Evolutionary conservation across 2,797 vertebrate species (phyloP).

Genomic region (Amphiprion clarkii): DNA sequence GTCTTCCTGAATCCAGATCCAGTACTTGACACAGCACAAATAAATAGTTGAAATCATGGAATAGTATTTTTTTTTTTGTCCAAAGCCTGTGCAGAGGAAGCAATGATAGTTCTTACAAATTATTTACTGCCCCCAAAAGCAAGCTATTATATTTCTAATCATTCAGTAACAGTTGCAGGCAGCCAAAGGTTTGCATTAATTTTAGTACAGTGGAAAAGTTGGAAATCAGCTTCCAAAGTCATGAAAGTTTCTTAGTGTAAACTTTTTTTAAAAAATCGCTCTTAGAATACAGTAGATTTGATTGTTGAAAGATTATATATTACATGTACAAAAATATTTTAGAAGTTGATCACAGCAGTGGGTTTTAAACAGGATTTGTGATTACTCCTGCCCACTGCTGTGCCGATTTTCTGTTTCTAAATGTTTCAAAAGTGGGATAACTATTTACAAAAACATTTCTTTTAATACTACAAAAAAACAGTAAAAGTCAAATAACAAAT

Average conservation of each 20-base stretch:
- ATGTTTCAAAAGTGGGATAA: background rate
- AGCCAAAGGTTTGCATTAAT: background rate
- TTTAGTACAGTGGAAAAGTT: background rate
- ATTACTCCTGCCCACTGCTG: background rate
- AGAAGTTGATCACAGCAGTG: background rate
- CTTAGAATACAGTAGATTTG: background rate
- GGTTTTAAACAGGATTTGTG: background rate
- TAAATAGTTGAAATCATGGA: background rate
- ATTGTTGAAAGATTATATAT: background rate
- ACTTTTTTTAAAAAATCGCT: no score
- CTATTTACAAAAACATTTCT: background rate
- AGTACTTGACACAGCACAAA: background rate
- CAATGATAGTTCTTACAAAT: background rate
- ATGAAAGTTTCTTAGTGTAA: background rate
- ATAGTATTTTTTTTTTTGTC: background rate
- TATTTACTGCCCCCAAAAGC: background rate
- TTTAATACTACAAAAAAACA: background rate
- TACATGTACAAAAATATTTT: background rate
- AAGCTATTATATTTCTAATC: background rate
- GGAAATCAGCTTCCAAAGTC: background rate
- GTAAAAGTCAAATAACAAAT: background rate
- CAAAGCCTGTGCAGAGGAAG: background rate
- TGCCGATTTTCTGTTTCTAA: background rate
- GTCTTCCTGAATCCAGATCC: background rate
- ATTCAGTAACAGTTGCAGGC: background rate